Evolutionary conservation across 2,888 invertebrate genomes (phyloP), one percentile per base, ranked within the genome.

Genomic region (Ophion slaviceki): DNA sequence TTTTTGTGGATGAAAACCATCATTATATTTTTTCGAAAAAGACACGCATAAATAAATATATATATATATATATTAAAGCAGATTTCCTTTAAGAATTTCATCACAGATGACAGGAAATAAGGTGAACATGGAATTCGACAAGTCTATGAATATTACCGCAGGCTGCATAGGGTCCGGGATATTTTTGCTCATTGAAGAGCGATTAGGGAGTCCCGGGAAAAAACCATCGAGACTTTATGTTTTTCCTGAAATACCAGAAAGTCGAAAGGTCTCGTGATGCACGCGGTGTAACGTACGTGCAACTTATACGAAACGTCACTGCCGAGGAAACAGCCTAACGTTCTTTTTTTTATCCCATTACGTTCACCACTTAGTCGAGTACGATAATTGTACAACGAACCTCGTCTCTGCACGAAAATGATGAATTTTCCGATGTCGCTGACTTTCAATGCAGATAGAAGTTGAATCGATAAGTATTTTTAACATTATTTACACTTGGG

Each of bases 161-260:
- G 4, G 17, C 17, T 17, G 53, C 53, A 17, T 17, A 53, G 11
- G 14, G 53, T 53, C 53, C 53, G 10, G 14, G 32, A 28, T 8
- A 17, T 28, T 53, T 70, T 32, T 47, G 0, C 20, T 81, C 53
- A 20, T 0, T 53, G 53, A 1, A 17, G 17, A 11, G 53, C 17
- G 53, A 53, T 53, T 3, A 53, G 17, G 14, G 53, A 53, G 14
- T 53, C 53, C 17, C 53, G 53, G 80, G 84, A 77, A 84, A 84
- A 81, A 72, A 77, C 80, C 80, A 20, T 66, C 66, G 8, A 11
- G 36, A 80, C 53, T 77, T 80, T 80, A 57, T 77, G 72, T 77
- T 81, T 72, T 67, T 80, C 24, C 71, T 45, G 36, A 75, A 75
- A 81, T 61, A 36, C 28, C 36, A 62, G 61, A 62, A 81, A 66